Base-by-base conservation (phyloP, 2,888 invertebrate genomes). In the Erebia aethiops region DNA sequence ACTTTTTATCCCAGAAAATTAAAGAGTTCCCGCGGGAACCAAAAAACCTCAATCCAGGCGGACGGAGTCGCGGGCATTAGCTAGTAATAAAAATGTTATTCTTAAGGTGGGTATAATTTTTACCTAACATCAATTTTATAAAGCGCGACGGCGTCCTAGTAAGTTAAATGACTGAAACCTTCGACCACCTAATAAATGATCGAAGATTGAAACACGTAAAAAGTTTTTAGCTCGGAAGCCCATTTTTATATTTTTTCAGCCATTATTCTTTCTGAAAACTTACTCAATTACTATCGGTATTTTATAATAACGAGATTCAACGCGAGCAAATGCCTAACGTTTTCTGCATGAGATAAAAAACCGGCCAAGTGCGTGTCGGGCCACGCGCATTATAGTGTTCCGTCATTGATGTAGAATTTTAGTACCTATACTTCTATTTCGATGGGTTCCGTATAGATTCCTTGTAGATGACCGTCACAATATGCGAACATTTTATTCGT, bases 281-380 rank as follows among this genome's bases (percentile, higher is more conserved):
- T 16, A 21, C 13, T 52, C 14, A 52, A 26, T 13, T 21, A 57
- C 21, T 57, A 14, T 52, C 13, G 7, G 10, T 57, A 13, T 21
- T 57, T 7, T 35, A 35, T 9, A 35, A 13, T 7, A 49, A 8
- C 18, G 16, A 16, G 13, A 46, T 49, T 49, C 21, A 62, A 26
- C 18, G 49, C 62, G 49, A 62, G 14, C 49, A 62, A 49, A 21
- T 18, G 61, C 21, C 46, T 46, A 61, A 61, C 61, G 18, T 61
- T 61, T 46, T 46, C 61, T 46, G 16, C 16, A 46, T 2, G 18
- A 43, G 18, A 57, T 65, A 65, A 21, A 52, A 70, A 70, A 64
- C 0, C 35, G 35, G 35, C 5, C 35, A 35, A 35, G 35, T 26
- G 26, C 26, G 26, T 26, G 26, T 26, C 26, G 26, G 7, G 35